A percentile compares a stretch with the other conserved stretches of the same genome.
Conservation (phyloP, 2,888 invertebrate genomes). For the Matsumyia berberina region DNA sequence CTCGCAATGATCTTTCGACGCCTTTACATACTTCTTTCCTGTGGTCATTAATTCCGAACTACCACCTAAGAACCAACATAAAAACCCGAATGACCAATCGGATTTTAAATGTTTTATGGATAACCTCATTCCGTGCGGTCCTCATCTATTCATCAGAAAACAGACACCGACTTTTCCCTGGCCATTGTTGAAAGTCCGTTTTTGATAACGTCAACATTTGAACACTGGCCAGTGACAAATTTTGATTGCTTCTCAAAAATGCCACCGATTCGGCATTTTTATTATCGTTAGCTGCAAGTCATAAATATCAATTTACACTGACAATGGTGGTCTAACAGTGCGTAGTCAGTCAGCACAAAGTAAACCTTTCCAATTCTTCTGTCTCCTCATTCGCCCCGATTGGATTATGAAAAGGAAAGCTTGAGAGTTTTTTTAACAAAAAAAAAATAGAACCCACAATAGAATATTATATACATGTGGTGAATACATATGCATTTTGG, state of each 20-base stretch:
- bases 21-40: slow-evolving; percentile 47
- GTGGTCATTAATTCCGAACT: slow-evolving; percentile 41
- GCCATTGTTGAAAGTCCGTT: slow-evolving; percentile 11
- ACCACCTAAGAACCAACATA: slow-evolving; percentile 25
- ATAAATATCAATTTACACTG: slow-evolving; percentile 66
- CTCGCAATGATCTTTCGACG: slow-evolving; percentile 59
- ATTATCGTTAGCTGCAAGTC: slow-evolving; percentile 50
- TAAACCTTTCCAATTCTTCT: slow-evolving; percentile 31
- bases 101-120: slow-evolving; percentile 58
- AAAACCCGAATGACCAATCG: slow-evolving; percentile 39
- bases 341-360: slow-evolving; percentile 47
- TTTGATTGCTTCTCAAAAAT: slow-evolving; percentile 57
- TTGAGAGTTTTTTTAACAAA: slow-evolving; percentile 26
- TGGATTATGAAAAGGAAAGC: slow-evolving; percentile 42
- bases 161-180: not conserved
- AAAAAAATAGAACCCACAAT: slow-evolving; percentile 19
- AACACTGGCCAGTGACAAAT: slow-evolving; percentile 52
- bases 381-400: slow-evolving; percentile 14
- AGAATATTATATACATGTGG: slow-evolving; percentile 8
- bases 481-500: not conserved
- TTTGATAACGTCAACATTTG: slow-evolving; percentile 22
- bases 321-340: slow-evolving; percentile 54
- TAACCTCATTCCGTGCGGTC: slow-evolving; percentile 46
- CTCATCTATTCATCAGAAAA: slow-evolving; percentile 37
- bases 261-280: slow-evolving; percentile 63